Conservation (phyloP, 1,140 invertebrate genomes). For the Drosophila tani region DNA sequence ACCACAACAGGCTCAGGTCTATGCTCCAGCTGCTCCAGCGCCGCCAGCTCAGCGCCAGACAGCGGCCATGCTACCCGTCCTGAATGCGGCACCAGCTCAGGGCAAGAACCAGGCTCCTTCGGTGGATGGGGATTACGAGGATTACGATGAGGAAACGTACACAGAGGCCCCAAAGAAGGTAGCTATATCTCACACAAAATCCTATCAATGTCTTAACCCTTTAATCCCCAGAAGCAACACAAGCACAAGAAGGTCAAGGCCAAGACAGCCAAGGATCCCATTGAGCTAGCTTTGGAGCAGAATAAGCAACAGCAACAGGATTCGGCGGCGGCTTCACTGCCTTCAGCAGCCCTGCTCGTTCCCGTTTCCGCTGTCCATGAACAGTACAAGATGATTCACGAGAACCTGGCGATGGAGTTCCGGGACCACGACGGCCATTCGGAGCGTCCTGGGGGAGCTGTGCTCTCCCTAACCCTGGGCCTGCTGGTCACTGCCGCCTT, state of each 20-base stretch:
- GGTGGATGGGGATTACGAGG: constrained; percentile 76
- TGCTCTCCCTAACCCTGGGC: constrained; percentile 92
- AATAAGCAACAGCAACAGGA: constrained; percentile 53
- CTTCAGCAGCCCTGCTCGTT: constrained; percentile 43
- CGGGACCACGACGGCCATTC: constrained; percentile 87
- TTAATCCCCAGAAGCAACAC: constrained; percentile 63
- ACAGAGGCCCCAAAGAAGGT: constrained; percentile 84
- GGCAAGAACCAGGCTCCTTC: constrained; percentile 52
- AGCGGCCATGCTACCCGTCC: constrained; percentile 56
- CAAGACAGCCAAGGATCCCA: constrained; percentile 69
- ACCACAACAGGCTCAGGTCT: constrained; percentile 46
- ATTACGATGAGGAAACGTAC: constrained; percentile 81
- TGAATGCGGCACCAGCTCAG: constrained; percentile 60
- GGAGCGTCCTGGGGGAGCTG: constrained; percentile 91
- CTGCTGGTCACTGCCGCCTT: constrained; percentile 88
- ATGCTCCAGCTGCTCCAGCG: constrained; percentile 31
- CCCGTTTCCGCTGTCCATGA: constrained; percentile 72
- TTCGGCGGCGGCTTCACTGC: constrained; percentile 16
- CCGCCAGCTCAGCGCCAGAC: constrained; percentile 50
- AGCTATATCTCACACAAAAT: neutral
- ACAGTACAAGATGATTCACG: constrained; percentile 81
- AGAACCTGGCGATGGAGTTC: constrained; percentile 80
- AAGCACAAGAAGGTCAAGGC: constrained; percentile 77
- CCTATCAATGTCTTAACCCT: neutral
- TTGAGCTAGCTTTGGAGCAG: constrained; percentile 74